Evolutionary conservation across 2,113 vertebrate species (phyloP).

Genomic region (Pipa parva): DNA sequence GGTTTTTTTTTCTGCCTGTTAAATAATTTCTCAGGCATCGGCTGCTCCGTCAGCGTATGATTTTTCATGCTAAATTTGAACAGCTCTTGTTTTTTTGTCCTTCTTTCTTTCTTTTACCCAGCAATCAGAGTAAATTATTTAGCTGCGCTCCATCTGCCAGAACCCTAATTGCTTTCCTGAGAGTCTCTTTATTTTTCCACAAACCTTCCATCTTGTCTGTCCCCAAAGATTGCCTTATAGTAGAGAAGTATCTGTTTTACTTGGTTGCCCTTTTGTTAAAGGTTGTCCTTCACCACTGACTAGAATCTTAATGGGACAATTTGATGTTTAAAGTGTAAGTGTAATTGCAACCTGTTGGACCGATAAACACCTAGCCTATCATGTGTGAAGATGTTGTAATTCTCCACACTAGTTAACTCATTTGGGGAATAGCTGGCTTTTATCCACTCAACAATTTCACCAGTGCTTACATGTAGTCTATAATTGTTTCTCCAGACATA

Average conservation of each 20-base stretch:
- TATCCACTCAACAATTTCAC: conserved; percentile 1
- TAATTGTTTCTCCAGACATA: neutral
- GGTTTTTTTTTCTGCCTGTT: conserved; percentile 27
- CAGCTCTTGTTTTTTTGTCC: conserved; percentile 54
- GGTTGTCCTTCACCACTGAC: conserved; percentile 24
- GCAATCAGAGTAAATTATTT: conserved; percentile 61
- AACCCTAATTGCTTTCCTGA: conserved; percentile 58
- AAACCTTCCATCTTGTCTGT: conserved; percentile 25
- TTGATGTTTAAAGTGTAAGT: conserved; percentile 12
- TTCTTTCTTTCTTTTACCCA: conserved; percentile 6
- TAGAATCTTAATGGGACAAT: conserved; percentile 26
- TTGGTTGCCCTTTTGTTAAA: conserved; percentile 32
- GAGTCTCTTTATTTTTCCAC: conserved; percentile 45
- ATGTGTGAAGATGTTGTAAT: conserved; percentile 6
- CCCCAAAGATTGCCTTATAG: conserved; percentile 15
- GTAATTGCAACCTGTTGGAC: conserved; percentile 34
- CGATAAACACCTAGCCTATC: conserved; percentile 14
- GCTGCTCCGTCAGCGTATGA: conserved; percentile 50
- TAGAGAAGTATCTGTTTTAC: conserved; percentile 2
- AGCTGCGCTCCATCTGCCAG: conserved; percentile 56
- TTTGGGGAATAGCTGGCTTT: conserved; percentile 7
- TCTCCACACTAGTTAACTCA: neutral
- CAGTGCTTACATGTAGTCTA: conserved; percentile 2
- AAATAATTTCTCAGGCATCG: conserved; percentile 42
- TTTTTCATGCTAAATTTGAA: conserved; percentile 55